Percentiles rank a stretch among this genome's conserved stretches.
Conservation (phyloP, 2,113 vertebrate genomes). For the Saccopteryx leptura region DNA sequence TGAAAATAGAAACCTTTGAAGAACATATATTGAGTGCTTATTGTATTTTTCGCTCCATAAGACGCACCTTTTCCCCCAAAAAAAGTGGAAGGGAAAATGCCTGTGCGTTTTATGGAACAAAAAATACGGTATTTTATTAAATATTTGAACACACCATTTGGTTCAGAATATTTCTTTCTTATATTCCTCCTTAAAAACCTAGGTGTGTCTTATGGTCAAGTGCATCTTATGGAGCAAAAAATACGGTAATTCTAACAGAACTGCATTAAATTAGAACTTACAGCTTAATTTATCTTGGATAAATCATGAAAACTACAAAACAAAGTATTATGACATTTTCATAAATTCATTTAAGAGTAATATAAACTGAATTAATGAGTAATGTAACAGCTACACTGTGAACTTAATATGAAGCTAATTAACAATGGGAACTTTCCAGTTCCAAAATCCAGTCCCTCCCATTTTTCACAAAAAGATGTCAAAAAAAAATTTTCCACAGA, state of each 20-base stretch:
- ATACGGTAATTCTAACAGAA: neutral
- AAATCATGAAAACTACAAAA: slow-evolving; percentile 49
- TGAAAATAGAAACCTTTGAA: slow-evolving; percentile 55
- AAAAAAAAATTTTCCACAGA: neutral
- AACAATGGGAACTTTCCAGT: slow-evolving; percentile 5
- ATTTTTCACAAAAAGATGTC: slow-evolving; percentile 12
- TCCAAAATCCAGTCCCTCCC: neutral
- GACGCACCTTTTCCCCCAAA: no score
- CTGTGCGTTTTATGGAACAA: no score
- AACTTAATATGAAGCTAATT: slow-evolving; percentile 51
- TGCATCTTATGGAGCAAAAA: no score
- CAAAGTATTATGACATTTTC: slow-evolving; percentile 24
- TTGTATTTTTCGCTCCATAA: no score
- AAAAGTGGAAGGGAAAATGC: no score
- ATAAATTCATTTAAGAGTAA: slow-evolving; percentile 15
- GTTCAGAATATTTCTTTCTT: no score
- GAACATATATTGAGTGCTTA: neutral
- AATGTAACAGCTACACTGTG: neutral
- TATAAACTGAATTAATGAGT: slow-evolving; percentile 4
- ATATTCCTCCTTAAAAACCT: no score
- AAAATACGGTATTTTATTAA: no score
- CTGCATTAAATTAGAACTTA: slow-evolving; percentile 29
- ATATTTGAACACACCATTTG: no score
- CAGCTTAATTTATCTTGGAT: slow-evolving; percentile 53
- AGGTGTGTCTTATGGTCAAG: no score